Evolutionary conservation across 1,140 invertebrate species (phyloP).

Genomic region (Hyphantria cunea): DNA sequence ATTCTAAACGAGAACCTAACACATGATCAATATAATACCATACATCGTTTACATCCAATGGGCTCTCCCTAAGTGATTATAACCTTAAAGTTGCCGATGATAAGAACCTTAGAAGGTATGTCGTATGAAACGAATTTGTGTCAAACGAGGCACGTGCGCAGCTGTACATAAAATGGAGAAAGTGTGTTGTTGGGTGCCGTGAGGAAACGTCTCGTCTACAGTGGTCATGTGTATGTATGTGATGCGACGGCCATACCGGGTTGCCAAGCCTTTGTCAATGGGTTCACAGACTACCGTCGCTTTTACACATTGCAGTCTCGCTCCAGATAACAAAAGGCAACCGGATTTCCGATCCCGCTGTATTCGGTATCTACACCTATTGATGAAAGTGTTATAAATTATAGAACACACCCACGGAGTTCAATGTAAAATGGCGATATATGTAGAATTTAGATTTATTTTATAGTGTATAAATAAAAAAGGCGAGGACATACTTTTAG

Average conservation of each 20-base stretch:
- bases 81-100: too few relatives aligned
- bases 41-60: not conserved
- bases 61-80: too few relatives aligned
- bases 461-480: too few relatives aligned
- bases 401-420: conserved; percentile 12
- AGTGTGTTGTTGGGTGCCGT: conserved; percentile 48
- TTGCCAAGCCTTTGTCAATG: conserved; percentile 54
- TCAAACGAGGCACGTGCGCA: conserved; percentile 58
- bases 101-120: not conserved
- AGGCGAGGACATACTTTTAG: too few relatives aligned
- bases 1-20: conserved; percentile 47
- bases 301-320: conserved; percentile 56
- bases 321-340: conserved; percentile 49
- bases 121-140: conserved; percentile 53
- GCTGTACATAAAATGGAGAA: conserved; percentile 54
- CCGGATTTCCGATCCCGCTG: conserved; percentile 57
- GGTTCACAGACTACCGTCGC: conserved; percentile 55
- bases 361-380: conserved; percentile 22
- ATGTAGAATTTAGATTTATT: not conserved
- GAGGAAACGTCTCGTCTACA: conserved; percentile 3
- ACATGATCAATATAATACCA: conserved; percentile 8
- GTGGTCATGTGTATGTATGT: conserved; percentile 51
- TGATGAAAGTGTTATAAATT: conserved; percentile 24
- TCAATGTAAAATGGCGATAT: not conserved
- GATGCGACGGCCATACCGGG: conserved; percentile 51